These are phyloP conservation scores for Chromobotia macracanthus DNA, from an alignment of 2,797 vertebrate genomes.

Conservation along the genomic window DNA sequence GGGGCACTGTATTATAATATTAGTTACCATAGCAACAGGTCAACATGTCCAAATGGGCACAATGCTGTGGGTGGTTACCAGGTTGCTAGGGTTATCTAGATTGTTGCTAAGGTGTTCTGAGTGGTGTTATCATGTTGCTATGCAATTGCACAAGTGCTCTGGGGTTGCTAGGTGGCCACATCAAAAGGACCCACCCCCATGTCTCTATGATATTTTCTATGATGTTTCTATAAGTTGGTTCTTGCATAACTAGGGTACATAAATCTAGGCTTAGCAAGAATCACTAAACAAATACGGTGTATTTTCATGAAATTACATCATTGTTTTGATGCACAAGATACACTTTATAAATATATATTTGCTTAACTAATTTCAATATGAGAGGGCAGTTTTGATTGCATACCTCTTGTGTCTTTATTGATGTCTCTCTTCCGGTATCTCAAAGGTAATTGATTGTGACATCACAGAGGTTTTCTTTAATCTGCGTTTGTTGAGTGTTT, in stretches of 20 bases:
- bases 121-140: too few relatives aligned
- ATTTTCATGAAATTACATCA: too few relatives aligned
- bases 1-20: background rate
- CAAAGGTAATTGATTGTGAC: conserved; percentile 17
- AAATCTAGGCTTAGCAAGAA: background rate
- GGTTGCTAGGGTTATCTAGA: too few relatives aligned
- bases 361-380: background rate
- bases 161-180: too few relatives aligned
- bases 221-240: too few relatives aligned
- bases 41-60: background rate
- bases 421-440: background rate
- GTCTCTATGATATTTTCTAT: too few relatives aligned
- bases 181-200: too few relatives aligned
- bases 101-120: too few relatives aligned
- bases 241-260: too few relatives aligned
- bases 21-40: conserved; percentile 36
- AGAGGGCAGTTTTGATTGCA: background rate
- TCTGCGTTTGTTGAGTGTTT: conserved; percentile 5
- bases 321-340: background rate
- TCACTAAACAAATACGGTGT: background rate
- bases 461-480: conserved; percentile 4
- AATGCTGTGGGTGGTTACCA: background rate
- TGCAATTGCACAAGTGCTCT: too few relatives aligned
- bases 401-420: background rate
- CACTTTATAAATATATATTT: background rate